Conservation (phyloP, 2,888 invertebrate genomes). For the Tricholauxania praeusta region DNA sequence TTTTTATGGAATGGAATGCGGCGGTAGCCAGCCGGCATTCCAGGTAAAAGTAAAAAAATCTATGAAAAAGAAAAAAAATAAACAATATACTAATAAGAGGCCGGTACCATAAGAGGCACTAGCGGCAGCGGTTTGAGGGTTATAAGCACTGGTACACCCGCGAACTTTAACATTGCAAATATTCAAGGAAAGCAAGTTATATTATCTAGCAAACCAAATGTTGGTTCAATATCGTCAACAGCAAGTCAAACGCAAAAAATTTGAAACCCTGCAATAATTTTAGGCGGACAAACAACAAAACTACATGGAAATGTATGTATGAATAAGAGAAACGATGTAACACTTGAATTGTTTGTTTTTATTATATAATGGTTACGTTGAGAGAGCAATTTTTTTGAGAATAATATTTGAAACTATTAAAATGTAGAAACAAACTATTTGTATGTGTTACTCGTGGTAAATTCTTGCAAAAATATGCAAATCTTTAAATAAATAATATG, state of each 20-base stretch:
- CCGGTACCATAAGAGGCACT: slow-evolving; percentile 52
- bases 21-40: too few relatives aligned
- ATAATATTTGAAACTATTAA: background rate
- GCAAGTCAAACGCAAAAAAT: slow-evolving; percentile 65
- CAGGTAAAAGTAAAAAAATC: too few relatives aligned
- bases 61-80: too few relatives aligned
- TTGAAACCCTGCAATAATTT: slow-evolving; percentile 63
- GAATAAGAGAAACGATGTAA: background rate
- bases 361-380: background rate
- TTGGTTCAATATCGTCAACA: slow-evolving; percentile 68
- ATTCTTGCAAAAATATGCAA: background rate
- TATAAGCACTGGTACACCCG: slow-evolving; percentile 43
- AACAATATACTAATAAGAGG: too few relatives aligned
- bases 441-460: background rate
- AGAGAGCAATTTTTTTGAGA: background rate
- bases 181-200: slow-evolving; percentile 72
- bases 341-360: background rate
- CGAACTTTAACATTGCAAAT: slow-evolving; percentile 69
- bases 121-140: slow-evolving; percentile 30
- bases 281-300: slow-evolving; percentile 66
- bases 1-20: too few relatives aligned
- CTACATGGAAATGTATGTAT: slow-evolving; percentile 62
- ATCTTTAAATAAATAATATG: background rate
- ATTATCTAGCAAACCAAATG: slow-evolving; percentile 68
- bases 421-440: background rate